Evolutionary conservation across 2,888 invertebrate genomes (phyloP).

Genomic region (Lagria hirta): DNA sequence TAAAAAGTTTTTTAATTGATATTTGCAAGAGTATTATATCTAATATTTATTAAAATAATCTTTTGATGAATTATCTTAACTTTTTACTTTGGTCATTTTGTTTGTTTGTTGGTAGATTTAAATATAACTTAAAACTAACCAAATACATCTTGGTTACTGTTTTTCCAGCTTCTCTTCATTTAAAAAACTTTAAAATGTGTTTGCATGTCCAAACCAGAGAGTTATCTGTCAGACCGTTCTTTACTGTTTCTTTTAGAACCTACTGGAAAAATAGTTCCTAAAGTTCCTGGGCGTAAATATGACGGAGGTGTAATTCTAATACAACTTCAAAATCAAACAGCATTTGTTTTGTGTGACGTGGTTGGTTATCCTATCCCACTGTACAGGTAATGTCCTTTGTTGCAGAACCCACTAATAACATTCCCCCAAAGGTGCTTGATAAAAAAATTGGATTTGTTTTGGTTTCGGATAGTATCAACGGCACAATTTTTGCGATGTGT

Average conservation of each 20-base stretch:
- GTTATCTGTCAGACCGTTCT: no score
- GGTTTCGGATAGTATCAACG: conserved; percentile 51
- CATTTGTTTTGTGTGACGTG: conserved; percentile 68
- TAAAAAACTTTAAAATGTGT: no score
- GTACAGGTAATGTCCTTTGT: conserved; percentile 62
- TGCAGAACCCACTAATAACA: conserved; percentile 68
- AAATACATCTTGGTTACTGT: no score
- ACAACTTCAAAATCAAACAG: conserved; percentile 56
- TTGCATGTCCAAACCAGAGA: no score
- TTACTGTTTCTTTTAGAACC: conserved; percentile 54
- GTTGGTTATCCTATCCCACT: conserved; percentile 69
- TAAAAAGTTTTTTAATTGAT: no score
- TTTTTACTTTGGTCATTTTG: no score
- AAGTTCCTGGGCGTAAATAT: conserved; percentile 59
- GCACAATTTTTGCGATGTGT: conserved; percentile 57
- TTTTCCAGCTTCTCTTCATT: no score
- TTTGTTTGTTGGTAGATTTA: no score
- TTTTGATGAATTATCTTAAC: no score
- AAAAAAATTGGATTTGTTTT: conserved; percentile 58
- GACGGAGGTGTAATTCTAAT: conserved; percentile 62
- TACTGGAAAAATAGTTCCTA: conserved; percentile 64
- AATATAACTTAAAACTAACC: no score
- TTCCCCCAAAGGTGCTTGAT: conserved; percentile 60
- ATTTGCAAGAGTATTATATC: no score
- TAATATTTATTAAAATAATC: no score